A percentile compares a stretch with the other conserved stretches of the same genome.
phyloP scores from a whole-genome alignment of 2,113 vertebrate species.

The Agelaius tricolor region DNA sequence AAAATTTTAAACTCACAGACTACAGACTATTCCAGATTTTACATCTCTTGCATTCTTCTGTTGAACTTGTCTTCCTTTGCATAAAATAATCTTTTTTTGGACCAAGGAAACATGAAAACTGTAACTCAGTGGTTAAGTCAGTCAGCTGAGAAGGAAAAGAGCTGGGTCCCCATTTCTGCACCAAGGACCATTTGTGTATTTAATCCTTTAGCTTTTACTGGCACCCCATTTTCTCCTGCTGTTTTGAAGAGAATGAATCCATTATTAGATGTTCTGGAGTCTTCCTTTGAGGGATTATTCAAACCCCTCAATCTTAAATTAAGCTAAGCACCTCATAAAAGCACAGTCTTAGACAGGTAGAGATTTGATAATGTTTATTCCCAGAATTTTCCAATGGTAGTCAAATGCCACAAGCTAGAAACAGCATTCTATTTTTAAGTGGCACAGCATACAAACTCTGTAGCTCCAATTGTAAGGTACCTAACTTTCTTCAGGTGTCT shows the following conservation, averaged over 20 bases:
- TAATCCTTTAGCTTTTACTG: not conserved
- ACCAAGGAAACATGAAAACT: not conserved
- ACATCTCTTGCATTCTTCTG: not conserved
- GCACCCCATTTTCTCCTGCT: not conserved
- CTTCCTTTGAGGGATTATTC: not conserved
- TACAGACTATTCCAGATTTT: not conserved
- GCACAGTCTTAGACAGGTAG: not conserved
- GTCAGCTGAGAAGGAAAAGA: not conserved
- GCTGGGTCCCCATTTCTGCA: not conserved
- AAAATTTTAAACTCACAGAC: not conserved
- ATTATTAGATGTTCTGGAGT: not conserved
- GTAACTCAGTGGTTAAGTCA: not conserved
- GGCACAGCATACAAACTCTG: not conserved
- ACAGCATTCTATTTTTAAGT: not conserved
- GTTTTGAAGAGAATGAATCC: not conserved
- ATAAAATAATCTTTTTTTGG: not conserved
- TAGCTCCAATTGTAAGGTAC: not conserved
- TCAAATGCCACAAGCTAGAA: not conserved
- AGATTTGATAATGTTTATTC: not conserved
- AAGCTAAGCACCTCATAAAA: not conserved
- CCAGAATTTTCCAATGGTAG: not conserved
- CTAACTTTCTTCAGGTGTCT: not conserved
- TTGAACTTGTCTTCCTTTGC: not conserved
- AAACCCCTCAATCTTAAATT: not conserved
- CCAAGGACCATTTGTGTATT: not conserved